A percentile compares a stretch with the other conserved stretches of the same genome.
These are phyloP conservation scores for Euleptes europaea DNA, from an alignment of 2,113 vertebrate genomes.

Conservation along the genomic window DNA sequence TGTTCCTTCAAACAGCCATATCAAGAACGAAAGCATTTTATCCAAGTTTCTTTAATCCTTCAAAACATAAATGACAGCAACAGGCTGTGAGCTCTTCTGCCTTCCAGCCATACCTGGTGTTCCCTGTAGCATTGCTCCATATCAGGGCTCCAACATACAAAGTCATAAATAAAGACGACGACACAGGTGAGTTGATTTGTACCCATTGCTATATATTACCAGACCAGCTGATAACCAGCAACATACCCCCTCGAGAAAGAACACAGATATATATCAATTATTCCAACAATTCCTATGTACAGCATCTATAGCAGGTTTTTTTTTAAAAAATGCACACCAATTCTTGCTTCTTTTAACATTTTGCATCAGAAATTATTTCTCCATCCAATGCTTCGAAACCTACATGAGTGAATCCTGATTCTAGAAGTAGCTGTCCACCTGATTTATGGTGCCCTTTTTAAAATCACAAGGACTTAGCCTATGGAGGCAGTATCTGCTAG, in stretches of 20 bases:
- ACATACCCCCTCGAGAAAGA: slow-evolving; percentile 54
- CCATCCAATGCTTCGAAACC: not conserved
- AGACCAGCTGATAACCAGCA: slow-evolving; percentile 76
- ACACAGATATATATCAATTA: slow-evolving; percentile 46
- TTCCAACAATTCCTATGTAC: slow-evolving; percentile 32
- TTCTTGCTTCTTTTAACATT: not conserved
- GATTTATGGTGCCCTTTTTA: slow-evolving; percentile 1
- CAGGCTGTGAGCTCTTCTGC: not conserved
- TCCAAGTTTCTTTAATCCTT: not conserved
- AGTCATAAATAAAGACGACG: slow-evolving; percentile 50
- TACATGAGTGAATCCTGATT: not conserved
- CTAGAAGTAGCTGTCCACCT: not conserved
- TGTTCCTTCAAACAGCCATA: not conserved
- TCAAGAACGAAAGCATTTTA: not conserved
- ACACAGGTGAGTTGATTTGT: slow-evolving; percentile 52
- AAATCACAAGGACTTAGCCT: not conserved
- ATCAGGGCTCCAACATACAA: not conserved
- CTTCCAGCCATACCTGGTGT: not conserved
- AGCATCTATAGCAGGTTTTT: slow-evolving; percentile 30
- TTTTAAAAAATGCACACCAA: not conserved
- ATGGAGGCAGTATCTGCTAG: slow-evolving; percentile 1
- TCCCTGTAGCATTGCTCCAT: slow-evolving; percentile 40
- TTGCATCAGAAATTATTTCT: not conserved
- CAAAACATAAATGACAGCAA: not conserved
- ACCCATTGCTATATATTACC: slow-evolving; percentile 71